Base-by-base conservation (phyloP, 2,888 invertebrate genomes). In the Desoria tigrina region DNA sequence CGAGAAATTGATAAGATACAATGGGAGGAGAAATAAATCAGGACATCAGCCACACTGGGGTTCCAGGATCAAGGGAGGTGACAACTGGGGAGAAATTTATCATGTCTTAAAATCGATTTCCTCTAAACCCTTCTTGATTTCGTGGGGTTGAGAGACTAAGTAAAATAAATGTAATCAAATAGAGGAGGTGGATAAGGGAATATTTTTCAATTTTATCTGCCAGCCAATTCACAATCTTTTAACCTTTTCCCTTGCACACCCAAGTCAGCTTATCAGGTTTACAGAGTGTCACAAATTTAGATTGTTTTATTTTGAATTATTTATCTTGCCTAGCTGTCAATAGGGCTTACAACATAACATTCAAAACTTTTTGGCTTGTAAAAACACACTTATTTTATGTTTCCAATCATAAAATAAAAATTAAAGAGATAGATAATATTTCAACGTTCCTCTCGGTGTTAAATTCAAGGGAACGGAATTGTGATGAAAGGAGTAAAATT, bases 191-290 rank as follows among this genome's bases (percentile, higher is more conserved):
- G 71, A 71, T 68, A 72, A 60, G 69, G 71, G 67, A 70, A 76
- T 76, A 76, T 74, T 73, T 76, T 72, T 71, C 73, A 73, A 76
- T 76, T 73, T 60, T 45, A 51, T 42, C 68, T 64, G 67, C 63
- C 70, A 70, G 60, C 58, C 32, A 32, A 32, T 32, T 32, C n/a
- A 11, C 32, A 32, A 32, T 32, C 66, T 63, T 60, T 65, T 54
- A 65, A 65, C 63, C 62, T 65, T 32, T 32, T 32, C 11, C 32
- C 11, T 11, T 32, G 4, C 32, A 7, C 32, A 4, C 11, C 32
- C 32, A 11, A 11, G 6, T 32, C 11, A 32, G 32, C 32, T 11
- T 7, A 11, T 32, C 11, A 7, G 6, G 32, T 32, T 32, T 32
- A 32, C 32, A 32, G 11, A 42, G 51, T 66, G 42, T 49, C 56